A percentile compares a stretch with the other conserved stretches of the same genome.
Evolutionary conservation across 2,888 invertebrate genomes (phyloP).

Genomic region (Hybos culiciformis): DNA sequence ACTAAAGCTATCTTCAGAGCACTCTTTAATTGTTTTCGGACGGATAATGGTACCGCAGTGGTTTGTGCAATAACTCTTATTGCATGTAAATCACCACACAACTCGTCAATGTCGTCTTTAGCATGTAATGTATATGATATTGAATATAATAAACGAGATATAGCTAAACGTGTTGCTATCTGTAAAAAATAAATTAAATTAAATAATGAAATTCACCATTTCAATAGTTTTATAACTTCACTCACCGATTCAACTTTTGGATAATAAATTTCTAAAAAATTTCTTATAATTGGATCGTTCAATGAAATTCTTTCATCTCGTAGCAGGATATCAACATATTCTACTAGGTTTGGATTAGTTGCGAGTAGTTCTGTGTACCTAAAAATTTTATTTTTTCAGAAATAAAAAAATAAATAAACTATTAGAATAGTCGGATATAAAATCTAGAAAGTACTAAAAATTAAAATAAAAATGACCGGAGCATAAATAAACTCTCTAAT

Average conservation of each 20-base stretch:
- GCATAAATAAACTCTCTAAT: too few relatives aligned
- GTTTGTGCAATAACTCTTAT: slow-evolving; percentile 35
- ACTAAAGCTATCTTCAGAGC: slow-evolving; percentile 29
- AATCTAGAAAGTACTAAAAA: slow-evolving; percentile 1
- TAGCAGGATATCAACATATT: slow-evolving; percentile 81
- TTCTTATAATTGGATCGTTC: slow-evolving; percentile 70
- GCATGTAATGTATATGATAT: slow-evolving; percentile 34
- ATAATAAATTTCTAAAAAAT: slow-evolving; percentile 78
- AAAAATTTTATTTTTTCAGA: too few relatives aligned
- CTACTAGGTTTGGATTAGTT: slow-evolving; percentile 69
- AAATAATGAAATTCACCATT: neutral
- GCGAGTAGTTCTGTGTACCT: slow-evolving; percentile 70
- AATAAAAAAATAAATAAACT: slow-evolving; percentile 13
- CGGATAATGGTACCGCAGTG: slow-evolving; percentile 32
- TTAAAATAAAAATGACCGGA: neutral
- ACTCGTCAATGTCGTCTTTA: slow-evolving; percentile 34
- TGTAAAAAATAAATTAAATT: slow-evolving; percentile 12
- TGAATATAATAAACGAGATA: slow-evolving; percentile 33
- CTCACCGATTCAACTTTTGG: slow-evolving; percentile 51
- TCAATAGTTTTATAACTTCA: neutral
- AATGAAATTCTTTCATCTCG: slow-evolving; percentile 76
- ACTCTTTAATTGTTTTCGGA: slow-evolving; percentile 31
- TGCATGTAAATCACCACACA: slow-evolving; percentile 35
- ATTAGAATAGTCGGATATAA: slow-evolving; percentile 1
- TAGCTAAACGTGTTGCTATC: slow-evolving; percentile 32